Evolutionary conservation across 1,140 invertebrate genomes (phyloP).

Genomic region (Drosophila nannoptera): DNA sequence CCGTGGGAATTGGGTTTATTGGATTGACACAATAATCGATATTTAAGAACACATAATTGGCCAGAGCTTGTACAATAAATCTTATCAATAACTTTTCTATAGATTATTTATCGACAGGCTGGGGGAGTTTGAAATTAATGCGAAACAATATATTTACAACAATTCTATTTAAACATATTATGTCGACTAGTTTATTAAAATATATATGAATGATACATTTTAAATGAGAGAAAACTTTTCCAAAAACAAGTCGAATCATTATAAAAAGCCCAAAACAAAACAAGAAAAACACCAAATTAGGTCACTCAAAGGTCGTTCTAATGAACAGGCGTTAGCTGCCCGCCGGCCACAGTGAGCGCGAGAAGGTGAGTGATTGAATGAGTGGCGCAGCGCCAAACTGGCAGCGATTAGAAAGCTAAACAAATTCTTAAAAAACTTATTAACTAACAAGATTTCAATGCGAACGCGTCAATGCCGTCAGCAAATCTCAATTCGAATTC

Average conservation of each 20-base stretch:
- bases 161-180: no score
- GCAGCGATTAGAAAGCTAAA: constrained; percentile 42
- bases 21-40: no score
- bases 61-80: no score
- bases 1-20: no score
- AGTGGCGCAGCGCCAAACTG: constrained; percentile 24
- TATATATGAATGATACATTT: background rate
- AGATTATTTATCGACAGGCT: no score
- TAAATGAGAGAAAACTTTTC: background rate
- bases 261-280: constrained; percentile 18
- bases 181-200: no score
- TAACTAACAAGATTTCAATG: constrained; percentile 47
- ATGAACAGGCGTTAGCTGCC: constrained; percentile 17
- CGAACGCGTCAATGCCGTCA: constrained; percentile 43
- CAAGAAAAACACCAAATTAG: constrained; percentile 38
- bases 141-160: no score
- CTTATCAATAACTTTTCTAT: no score
- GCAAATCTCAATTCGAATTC: constrained; percentile 42
- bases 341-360: no score
- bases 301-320: constrained; percentile 50
- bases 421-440: constrained; percentile 47
- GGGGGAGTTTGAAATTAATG: no score
- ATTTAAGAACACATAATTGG: no score
- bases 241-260: constrained; percentile 1
- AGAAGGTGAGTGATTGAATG: background rate